These are phyloP conservation scores for Iphiclides podalirius DNA, from an alignment of 2,888 invertebrate species.

Conservation along the genomic window DNA sequence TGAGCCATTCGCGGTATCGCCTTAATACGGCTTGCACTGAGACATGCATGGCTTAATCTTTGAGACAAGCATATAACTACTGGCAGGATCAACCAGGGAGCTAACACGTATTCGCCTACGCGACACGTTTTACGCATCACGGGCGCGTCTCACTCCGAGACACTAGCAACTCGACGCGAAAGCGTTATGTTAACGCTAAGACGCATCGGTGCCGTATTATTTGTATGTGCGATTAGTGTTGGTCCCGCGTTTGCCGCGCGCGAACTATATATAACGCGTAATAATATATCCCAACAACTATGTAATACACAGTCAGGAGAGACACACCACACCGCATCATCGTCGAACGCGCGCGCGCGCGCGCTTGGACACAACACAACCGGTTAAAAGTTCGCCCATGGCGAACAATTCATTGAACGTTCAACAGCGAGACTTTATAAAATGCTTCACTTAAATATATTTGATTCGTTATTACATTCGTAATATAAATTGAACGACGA, in stretches of 20 bases:
- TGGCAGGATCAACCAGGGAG: conserved; percentile 80
- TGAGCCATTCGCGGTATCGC: conserved; percentile 81
- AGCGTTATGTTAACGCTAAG: background rate
- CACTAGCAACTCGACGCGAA: background rate
- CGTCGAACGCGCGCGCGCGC: too few relatives aligned
- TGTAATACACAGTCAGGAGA: too few relatives aligned
- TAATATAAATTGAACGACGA: conserved; percentile 78
- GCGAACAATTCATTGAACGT: too few relatives aligned
- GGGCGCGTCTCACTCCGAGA: conserved; percentile 1
- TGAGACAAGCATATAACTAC: conserved; percentile 84
- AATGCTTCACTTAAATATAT: background rate
- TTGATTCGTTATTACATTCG: conserved; percentile 79
- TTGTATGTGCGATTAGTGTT: too few relatives aligned
- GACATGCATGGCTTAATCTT: conserved; percentile 82
- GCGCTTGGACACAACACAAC: too few relatives aligned
- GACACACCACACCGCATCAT: too few relatives aligned
- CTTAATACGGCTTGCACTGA: conserved; percentile 76
- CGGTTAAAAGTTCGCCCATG: too few relatives aligned
- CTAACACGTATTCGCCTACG: conserved; percentile 22
- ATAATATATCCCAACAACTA: too few relatives aligned
- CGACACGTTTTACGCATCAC: too few relatives aligned
- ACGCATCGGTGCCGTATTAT: conserved; percentile 3
- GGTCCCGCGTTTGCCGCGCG: too few relatives aligned
- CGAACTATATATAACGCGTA: too few relatives aligned
- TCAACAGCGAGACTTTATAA: background rate